A percentile compares a stretch with the other conserved stretches of the same genome.
Evolutionary conservation across 92 coral and sea anemone genomes (phyloP).

Genomic region (Meandrina meandrites): DNA sequence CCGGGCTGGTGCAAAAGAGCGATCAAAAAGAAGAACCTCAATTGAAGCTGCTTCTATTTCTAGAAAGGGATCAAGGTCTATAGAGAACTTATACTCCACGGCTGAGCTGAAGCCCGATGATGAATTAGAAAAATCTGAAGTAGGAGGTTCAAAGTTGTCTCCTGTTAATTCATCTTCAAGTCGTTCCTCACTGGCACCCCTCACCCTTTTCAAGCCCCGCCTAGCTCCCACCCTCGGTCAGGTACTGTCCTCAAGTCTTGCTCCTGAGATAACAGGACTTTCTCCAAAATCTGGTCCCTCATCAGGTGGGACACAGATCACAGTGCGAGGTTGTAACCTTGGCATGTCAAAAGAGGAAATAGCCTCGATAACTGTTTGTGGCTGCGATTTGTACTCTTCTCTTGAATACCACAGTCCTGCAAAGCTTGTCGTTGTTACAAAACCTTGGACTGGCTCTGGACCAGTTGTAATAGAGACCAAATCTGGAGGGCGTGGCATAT

Average conservation of each 20-base stretch:
- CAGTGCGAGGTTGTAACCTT: slow-evolving; percentile 85
- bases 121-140: background rate
- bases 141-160: background rate
- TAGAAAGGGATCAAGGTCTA: slow-evolving; percentile 80
- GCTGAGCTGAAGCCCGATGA: slow-evolving; percentile 14
- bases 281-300: slow-evolving; percentile 94
- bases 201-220: slow-evolving; percentile 66
- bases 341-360: slow-evolving; percentile 79
- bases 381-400: slow-evolving; percentile 68
- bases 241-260: slow-evolving; percentile 75
- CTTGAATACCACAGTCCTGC: slow-evolving; percentile 96
- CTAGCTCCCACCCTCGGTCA: slow-evolving; percentile 91
- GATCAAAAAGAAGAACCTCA: slow-evolving; percentile 79
- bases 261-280: slow-evolving; percentile 94
- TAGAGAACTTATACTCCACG: slow-evolving; percentile 76
- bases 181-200: slow-evolving; percentile 9
- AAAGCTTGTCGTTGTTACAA: slow-evolving; percentile 76
- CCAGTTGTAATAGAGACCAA: slow-evolving; percentile 88
- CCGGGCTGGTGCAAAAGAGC: slow-evolving; percentile 47
- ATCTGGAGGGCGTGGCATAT: slow-evolving; percentile 93
- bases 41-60: slow-evolving; percentile 78
- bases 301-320: slow-evolving; percentile 86
- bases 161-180: slow-evolving; percentile 10
- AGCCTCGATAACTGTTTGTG: slow-evolving; percentile 71
- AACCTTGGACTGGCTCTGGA: slow-evolving; percentile 93